Conservation (phyloP, 2,113 vertebrate genomes). For the Sus scrofa region DNA sequence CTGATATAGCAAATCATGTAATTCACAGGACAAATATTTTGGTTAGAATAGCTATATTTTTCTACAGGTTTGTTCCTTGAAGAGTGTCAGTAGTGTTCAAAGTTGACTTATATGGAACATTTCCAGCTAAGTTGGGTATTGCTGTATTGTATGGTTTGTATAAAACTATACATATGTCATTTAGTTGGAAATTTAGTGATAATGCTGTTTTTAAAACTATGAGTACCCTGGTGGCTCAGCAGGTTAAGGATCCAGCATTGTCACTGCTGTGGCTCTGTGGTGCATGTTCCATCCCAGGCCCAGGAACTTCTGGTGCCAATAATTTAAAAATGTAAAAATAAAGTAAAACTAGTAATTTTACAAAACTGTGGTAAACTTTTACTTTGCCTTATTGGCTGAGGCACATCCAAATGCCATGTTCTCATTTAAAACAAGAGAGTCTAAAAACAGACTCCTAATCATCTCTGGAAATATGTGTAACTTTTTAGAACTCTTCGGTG, state of each 20-base stretch:
- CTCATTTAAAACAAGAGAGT: constrained; percentile 5
- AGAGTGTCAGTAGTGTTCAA: not conserved
- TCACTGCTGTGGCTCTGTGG: no score
- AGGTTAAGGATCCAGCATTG: no score
- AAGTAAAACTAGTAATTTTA: not conserved
- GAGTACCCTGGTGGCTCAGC: no score
- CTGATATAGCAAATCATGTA: not conserved
- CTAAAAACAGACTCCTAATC: not conserved
- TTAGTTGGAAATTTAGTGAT: not conserved
- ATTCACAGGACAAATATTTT: not conserved
- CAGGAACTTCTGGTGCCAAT: no score
- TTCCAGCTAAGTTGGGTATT: not conserved
- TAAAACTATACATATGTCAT: not conserved
- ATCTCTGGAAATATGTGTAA: not conserved
- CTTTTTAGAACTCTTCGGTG: not conserved
- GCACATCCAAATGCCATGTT: not conserved
- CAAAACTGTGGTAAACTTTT: not conserved
- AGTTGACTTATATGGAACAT: not conserved
- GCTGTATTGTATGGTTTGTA: not conserved
- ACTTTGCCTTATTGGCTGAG: not conserved
- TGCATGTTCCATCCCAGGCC: no score
- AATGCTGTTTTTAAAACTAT: constrained; percentile 17
- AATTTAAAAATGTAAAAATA: no score
- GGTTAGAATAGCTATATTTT: not conserved
- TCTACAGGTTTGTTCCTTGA: not conserved